Evolutionary conservation across 2,113 vertebrate species (phyloP), one percentile per base, ranked within the genome.

Genomic region (Grammomys surdaster): DNA sequence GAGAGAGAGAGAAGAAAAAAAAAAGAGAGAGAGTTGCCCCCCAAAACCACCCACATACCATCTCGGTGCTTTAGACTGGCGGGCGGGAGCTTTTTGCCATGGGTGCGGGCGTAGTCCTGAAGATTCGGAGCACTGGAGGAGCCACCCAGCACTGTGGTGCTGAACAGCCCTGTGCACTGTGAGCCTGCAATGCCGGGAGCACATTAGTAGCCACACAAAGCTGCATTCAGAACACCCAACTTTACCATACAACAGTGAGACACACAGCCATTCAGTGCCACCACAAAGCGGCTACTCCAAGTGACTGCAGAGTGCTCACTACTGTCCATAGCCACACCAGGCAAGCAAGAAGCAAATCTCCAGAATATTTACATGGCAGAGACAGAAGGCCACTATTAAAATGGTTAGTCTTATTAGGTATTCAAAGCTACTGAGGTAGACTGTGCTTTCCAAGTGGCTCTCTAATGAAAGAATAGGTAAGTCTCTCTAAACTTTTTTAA

Each of bases 91-190:
- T 99, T 99, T 99, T 99, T 99, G 99, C 99, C 99, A 96, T 99
- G 99, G 98, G 99, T 99, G 98, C 99, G 99, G 90, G 99, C 99
- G 98, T 99, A 99, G 99, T 99, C 99, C 99, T 99, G 99, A 98
- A 99, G 99, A 98, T 99, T 99, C 98, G 99, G 99, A 98, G 99
- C 99, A 94, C 99, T 99, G 99, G 99, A 99, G 97, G 99, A 99
- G 97, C 99, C 99, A 95, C 99, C 99, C 96, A 99, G 99, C 99
- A 99, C 99, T 92, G 99, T 99, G 98, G 99, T 99, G 98, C 99
- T 99, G 99, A 99, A 99, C 98, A 99, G 99, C 96, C 99, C 99
- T 98, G 99, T 99, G 97, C 99, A 99, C 98, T 99, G 99, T 95
- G 99, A 99, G 98, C 99, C 99, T 99, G 99, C 98, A 98, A 99